Conservation (phyloP, 1,140 invertebrate genomes). For the Ceratina calcarata region DNA sequence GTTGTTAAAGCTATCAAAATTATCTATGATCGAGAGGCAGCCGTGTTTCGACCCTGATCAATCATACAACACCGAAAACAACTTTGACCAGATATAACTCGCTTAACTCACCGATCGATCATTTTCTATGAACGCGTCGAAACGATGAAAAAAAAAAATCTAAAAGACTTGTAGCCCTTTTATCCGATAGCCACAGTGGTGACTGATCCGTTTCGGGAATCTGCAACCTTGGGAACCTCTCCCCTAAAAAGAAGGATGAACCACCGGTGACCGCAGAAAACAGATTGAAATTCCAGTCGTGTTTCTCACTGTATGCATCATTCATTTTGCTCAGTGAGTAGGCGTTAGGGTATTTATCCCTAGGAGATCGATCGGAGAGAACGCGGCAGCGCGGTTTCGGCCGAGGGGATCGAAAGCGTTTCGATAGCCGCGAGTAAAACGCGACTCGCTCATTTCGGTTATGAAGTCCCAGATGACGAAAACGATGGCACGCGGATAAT, state of each 20-base stretch:
- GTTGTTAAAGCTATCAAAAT: not conserved
- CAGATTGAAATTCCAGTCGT: constrained; percentile 28
- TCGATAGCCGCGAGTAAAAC: constrained; percentile 1
- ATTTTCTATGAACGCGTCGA: not conserved
- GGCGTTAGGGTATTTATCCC: constrained; percentile 18
- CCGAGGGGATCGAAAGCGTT: constrained; percentile 27
- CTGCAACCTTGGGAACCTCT: too few species aligned
- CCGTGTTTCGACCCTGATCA: not conserved
- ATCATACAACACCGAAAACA: not conserved
- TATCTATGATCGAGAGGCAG: not conserved
- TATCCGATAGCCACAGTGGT: not conserved
- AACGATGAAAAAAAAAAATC: too few species aligned
- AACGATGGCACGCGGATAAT: constrained; percentile 31
- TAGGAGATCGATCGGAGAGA: constrained; percentile 15
- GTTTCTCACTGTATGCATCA: constrained; percentile 21
- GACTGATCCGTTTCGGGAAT: not conserved
- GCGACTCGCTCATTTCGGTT: constrained; percentile 33
- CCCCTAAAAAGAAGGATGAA: too few species aligned
- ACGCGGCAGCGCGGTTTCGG: not conserved
- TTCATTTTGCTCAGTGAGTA: not conserved
- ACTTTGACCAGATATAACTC: not conserved
- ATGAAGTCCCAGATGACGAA: constrained; percentile 38
- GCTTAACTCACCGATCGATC: not conserved
- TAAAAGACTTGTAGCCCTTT: not conserved
- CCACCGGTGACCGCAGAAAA: constrained; percentile 1